Evolutionary conservation across 2,888 invertebrate genomes (phyloP).

Genomic region (Carterocephalus palaemon): DNA sequence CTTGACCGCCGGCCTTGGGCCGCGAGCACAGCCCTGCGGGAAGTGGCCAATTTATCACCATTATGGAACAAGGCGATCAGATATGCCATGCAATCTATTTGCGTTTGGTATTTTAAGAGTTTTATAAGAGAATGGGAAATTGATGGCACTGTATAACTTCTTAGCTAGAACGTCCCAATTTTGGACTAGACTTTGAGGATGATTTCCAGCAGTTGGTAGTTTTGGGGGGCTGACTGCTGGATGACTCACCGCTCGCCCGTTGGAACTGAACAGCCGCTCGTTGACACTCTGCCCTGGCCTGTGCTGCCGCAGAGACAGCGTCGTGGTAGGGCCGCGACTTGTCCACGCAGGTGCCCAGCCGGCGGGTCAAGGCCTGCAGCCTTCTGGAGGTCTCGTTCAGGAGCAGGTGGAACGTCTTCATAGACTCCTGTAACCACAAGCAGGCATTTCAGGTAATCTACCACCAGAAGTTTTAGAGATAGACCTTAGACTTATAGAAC

Average conservation of each 20-base stretch:
- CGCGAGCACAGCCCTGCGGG: conserved; percentile 31
- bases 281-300: conserved; percentile 91
- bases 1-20: conserved; percentile 23
- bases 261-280: conserved; percentile 94
- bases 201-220: background rate
- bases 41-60: conserved; percentile 30
- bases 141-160: too few relatives aligned
- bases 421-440: conserved; percentile 91
- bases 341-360: conserved; percentile 91
- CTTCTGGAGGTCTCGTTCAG: conserved; percentile 91
- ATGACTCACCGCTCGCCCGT: conserved; percentile 87
- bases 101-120: background rate
- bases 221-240: background rate
- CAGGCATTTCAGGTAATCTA: too few relatives aligned
- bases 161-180: too few relatives aligned
- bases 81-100: conserved; percentile 10
- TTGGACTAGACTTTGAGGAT: too few relatives aligned
- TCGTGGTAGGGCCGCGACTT: conserved; percentile 95
- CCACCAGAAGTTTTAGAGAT: too few relatives aligned
- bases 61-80: conserved; percentile 18
- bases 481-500: too few relatives aligned
- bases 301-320: conserved; percentile 85
- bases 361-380: conserved; percentile 87
- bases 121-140: too few relatives aligned
- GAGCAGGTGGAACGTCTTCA: conserved; percentile 92